Conservation (phyloP, 2,797 vertebrate species). For the Sphaeramia orbicularis region DNA sequence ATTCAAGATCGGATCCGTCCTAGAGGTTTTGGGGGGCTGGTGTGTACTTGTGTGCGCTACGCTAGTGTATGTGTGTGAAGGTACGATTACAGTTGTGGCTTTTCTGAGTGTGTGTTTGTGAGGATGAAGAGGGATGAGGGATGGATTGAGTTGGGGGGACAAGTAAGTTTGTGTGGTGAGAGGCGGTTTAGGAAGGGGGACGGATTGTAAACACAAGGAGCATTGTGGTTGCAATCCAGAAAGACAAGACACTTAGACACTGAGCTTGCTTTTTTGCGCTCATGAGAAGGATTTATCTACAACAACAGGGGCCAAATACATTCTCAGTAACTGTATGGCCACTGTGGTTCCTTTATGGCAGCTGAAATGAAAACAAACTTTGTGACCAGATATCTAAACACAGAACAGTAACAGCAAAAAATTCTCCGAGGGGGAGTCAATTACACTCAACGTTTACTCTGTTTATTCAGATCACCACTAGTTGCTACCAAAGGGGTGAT, state of each 20-base stretch:
- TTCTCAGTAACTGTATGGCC: conserved; percentile 71
- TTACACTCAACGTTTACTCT: conserved; percentile 65
- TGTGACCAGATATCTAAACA: conserved; percentile 81
- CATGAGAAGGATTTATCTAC: conserved; percentile 68
- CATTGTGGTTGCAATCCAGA: conserved; percentile 66
- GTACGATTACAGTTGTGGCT: conserved; percentile 67
- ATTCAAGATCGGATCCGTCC: conserved; percentile 67
- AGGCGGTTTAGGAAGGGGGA: conserved; percentile 59
- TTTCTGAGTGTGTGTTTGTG: conserved; percentile 52
- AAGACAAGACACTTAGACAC: conserved; percentile 71
- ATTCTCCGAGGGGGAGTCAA: conserved; percentile 59
- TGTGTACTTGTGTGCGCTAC: conserved; percentile 9
- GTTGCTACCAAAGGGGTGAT: conserved; percentile 64
- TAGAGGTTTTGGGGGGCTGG: conserved; percentile 51
- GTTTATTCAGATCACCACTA: conserved; percentile 67
- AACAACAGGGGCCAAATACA: conserved; percentile 63
- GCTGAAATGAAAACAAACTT: conserved; percentile 79
- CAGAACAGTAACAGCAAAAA: conserved; percentile 57
- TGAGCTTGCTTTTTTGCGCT: conserved; percentile 60
- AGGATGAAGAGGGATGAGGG: conserved; percentile 59
- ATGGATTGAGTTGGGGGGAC: conserved; percentile 59
- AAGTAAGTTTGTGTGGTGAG: conserved; percentile 58
- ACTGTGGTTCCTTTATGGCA: conserved; percentile 73
- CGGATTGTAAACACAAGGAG: conserved; percentile 70
- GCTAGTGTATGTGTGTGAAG: conserved; percentile 39